phyloP scores from a whole-genome alignment of 2,797 vertebrate genomes.

The Balearica regulorum region DNA sequence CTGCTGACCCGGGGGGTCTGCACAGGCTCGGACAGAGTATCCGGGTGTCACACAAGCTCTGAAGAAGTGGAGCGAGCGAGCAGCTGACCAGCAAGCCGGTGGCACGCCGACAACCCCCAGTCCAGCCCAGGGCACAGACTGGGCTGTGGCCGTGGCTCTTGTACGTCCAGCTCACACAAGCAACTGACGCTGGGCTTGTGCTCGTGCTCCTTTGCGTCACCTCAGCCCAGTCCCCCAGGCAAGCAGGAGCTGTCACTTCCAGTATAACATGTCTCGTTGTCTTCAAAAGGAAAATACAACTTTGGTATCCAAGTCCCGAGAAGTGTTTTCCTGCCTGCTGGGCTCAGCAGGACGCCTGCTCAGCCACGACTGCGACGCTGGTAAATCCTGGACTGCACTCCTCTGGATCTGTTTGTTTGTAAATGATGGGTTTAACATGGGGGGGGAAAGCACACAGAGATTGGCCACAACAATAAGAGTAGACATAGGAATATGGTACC shows the following conservation, averaged over 20 bases:
- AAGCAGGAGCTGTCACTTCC: background rate
- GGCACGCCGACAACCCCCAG: background rate
- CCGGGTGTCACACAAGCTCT: too few relatives aligned
- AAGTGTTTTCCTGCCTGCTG: background rate
- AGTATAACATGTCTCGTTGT: background rate
- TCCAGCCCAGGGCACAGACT: background rate
- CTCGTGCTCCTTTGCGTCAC: background rate
- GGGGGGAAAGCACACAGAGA: background rate
- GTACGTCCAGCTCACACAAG: background rate
- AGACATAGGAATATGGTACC: too few relatives aligned
- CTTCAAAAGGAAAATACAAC: background rate
- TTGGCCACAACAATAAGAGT: too few relatives aligned
- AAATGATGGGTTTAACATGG: background rate
- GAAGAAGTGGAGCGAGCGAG: background rate
- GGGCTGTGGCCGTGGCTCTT: background rate
- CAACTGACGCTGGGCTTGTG: background rate
- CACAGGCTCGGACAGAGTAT: too few relatives aligned
- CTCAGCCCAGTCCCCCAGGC: background rate
- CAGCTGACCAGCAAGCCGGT: background rate
- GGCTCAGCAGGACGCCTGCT: background rate
- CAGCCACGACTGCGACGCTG: background rate
- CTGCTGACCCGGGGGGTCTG: background rate
- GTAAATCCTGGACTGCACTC: background rate
- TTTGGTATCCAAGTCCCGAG: background rate
- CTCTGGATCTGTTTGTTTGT: background rate